A percentile compares a stretch with the other conserved stretches of the same genome.
phyloP scores from a whole-genome alignment of 2,113 vertebrate genomes.

The Numenius arquata region DNA sequence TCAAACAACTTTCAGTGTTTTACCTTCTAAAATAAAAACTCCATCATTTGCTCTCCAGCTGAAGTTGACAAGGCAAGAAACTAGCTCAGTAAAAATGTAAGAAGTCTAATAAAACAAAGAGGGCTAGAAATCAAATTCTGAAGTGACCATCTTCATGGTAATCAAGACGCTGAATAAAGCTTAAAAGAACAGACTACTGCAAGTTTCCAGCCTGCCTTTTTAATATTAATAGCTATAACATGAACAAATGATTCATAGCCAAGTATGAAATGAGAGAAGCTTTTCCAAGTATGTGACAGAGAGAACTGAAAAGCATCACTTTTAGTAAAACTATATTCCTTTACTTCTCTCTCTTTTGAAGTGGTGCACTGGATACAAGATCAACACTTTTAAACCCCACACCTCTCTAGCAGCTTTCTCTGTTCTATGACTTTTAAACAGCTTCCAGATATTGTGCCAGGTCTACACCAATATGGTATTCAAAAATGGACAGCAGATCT shows the following conservation, averaged over 20 bases:
- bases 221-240: slow-evolving; percentile 45
- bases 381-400: not conserved
- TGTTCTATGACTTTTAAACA: not conserved
- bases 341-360: not conserved
- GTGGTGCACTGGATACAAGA: not conserved
- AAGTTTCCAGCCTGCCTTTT: slow-evolving; percentile 23
- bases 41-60: not conserved
- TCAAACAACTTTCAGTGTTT: not conserved
- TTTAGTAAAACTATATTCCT: not conserved
- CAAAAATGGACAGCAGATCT: not conserved
- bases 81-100: not conserved
- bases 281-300: slow-evolving; percentile 34
- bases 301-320: not conserved
- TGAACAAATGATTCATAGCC: slow-evolving; percentile 21
- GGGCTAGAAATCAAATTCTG: not conserved
- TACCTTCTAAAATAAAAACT: not conserved
- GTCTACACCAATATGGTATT: not conserved
- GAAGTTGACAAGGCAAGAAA: not conserved
- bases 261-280: slow-evolving; percentile 36
- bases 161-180: not conserved
- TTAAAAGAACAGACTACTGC: not conserved
- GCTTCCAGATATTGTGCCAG: not conserved
- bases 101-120: not conserved
- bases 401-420: not conserved
- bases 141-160: not conserved